Conservation (phyloP, 37 sponge, comb jelly and placozoan genomes). For the Bolinopsis microptera region DNA sequence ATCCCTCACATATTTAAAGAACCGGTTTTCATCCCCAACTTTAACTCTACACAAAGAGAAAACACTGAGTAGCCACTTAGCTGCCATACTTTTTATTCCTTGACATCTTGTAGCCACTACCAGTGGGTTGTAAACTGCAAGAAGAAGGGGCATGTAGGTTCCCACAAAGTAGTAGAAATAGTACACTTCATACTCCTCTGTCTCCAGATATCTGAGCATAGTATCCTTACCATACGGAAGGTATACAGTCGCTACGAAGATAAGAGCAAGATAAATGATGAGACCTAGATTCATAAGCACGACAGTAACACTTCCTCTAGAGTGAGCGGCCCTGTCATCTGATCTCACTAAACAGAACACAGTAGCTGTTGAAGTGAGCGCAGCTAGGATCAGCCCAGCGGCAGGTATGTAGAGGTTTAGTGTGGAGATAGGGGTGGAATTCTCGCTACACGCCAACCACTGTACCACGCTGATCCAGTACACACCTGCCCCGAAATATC, state of each 20-base stretch:
- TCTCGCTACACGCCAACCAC: background rate
- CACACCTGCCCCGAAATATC: background rate
- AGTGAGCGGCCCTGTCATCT: background rate
- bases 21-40: too few species aligned
- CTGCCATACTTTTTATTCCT: background rate
- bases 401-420: background rate
- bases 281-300: background rate
- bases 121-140: background rate
- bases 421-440: background rate
- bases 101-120: background rate
- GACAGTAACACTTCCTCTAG: background rate
- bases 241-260: background rate
- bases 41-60: too few species aligned
- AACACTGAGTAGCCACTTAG: background rate
- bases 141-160: background rate
- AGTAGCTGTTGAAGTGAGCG: background rate
- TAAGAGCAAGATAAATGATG: background rate
- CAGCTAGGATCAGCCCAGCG: background rate
- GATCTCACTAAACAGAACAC: background rate
- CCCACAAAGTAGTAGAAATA: background rate
- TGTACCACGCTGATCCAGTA: background rate
- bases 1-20: too few species aligned
- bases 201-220: background rate
- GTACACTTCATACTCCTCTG: background rate
- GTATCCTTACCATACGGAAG: background rate